Percentiles rank a stretch among this genome's conserved stretches.
These are phyloP conservation scores for Tonatia bakeri DNA, from an alignment of 2,113 vertebrate species.

Conservation along the genomic window DNA sequence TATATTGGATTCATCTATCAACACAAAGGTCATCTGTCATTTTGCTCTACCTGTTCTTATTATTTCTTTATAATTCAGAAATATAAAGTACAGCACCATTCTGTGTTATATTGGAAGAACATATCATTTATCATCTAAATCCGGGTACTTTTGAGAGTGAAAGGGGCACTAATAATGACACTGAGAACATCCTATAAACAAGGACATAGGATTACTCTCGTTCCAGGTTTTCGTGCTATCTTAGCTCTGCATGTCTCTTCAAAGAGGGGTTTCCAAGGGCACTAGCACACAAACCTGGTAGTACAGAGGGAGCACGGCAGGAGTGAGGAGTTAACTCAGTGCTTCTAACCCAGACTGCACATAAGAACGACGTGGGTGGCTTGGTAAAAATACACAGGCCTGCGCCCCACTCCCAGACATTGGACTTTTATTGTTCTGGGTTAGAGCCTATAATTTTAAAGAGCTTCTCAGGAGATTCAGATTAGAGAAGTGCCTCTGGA, in stretches of 20 bases:
- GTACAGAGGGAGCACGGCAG: neutral
- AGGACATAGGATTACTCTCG: neutral
- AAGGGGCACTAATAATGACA: neutral
- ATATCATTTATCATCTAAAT: neutral
- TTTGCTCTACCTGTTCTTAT: neutral
- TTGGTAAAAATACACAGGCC: neutral
- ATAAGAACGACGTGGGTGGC: neutral
- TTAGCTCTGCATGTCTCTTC: neutral
- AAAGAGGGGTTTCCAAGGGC: neutral
- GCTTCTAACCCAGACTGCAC: neutral
- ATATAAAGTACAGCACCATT: neutral
- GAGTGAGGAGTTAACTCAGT: neutral
- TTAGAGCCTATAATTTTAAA: neutral
- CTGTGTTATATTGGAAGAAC: neutral
- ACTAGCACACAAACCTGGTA: neutral
- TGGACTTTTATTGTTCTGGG: neutral
- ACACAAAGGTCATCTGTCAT: neutral
- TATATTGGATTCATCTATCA: neutral
- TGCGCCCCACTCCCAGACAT: neutral
- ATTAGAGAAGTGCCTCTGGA: neutral
- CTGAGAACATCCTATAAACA: neutral
- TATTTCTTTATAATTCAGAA: conserved; percentile 19
- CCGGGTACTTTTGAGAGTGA: neutral
- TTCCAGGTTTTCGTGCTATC: neutral
- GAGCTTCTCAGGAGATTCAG: neutral